Evolutionary conservation across 2,797 vertebrate genomes (phyloP), one percentile per base, ranked within the genome.

Genomic region (Enteromius unitaeniatus): DNA sequence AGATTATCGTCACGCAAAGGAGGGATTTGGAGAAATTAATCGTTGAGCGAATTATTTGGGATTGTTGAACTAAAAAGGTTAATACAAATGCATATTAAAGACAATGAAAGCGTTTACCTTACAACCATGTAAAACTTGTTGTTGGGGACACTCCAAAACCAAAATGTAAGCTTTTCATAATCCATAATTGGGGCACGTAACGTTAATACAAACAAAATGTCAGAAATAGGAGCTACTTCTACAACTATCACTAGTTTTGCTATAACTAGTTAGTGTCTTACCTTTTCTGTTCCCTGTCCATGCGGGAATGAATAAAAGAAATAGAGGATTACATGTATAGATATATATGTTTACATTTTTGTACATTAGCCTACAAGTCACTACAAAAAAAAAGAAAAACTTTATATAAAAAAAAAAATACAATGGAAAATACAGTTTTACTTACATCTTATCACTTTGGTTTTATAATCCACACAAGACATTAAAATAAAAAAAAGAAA

Each of bases 271-370:
- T 15, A 28, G 42, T 40, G 84, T 93, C 97, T 98, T 95, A 99
- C 98, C 97, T 96, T 94, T 97, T 98, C 87, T 97, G 96, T 91
- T 98, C 96, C 94, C 97, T 99, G 95, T 45, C 90, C 92, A 87
- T 92, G 92, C 94, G 93, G 90, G 88, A 91, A 87, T 85, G 86
- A 67, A 86, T 73, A 91, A 93, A 15, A 86, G 81, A 89, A 91
- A 90, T 84, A 89, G 88, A 92, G 49, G 28, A 82, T 84, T 78
- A 82, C 37, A 82, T 21, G 72, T 42, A 17, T 15, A 21, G 14
- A 73, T 11, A 34, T 72, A 75, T 40, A 19, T 6, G 8, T 69
- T 23, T 67, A 34, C 42, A 84, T 51, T 45, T 81, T 40, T 72
- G 10, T 42, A 34, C 42, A 80, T 64, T 64, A 31, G 60, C 6